Evolutionary conservation across 2,797 vertebrate genomes (phyloP), one percentile per base, ranked within the genome.

Genomic region (Chelon labrosus): DNA sequence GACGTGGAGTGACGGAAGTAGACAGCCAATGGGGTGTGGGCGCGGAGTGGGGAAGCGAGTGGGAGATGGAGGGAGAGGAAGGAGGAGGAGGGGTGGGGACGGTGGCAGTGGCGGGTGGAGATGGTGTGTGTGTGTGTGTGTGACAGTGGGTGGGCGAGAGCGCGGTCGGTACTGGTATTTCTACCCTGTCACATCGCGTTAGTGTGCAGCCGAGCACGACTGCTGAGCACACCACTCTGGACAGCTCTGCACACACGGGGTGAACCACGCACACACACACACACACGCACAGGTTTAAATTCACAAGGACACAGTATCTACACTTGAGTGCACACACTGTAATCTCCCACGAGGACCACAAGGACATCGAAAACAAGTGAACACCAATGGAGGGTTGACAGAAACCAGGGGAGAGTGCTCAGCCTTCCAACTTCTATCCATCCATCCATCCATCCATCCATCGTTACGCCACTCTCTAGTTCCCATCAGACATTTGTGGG

Each of bases 141-240:
- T 22, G 31, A 80, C 39, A 14, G 85, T 89, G 87, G 88, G 92
- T 89, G 92, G 89, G 92, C 86, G 52, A 89, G 86, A 88, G 84
- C 75, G 65, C 44, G 89, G 83, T 75, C 56, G 80, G 88, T 85
- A 70, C 90, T 92, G 92, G 90, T 92, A 92, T 93, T 93, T 93
- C 91, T 92, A 85, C 83, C 87, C 89, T 93, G 93, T 93, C 93
- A 93, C 91, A 93, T 93, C 69, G 77, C 51, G 90, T 94, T 93
- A 94, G 92, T 84, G 91, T 88, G 88, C 91, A 92, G 79, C 86
- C 65, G 66, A 91, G 90, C 89, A 86, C 79, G 75, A 91, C 89
- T 90, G 87, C 91, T 89, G 90, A 92, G 88, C 87, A 74, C 88
- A 90, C 88, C 83, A 87, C 87, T 84, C 77, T 74, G 90, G 87